Evolutionary conservation across 2,113 vertebrate species (phyloP), one percentile per base, ranked within the genome.

Genomic region (Climacteris rufus): DNA sequence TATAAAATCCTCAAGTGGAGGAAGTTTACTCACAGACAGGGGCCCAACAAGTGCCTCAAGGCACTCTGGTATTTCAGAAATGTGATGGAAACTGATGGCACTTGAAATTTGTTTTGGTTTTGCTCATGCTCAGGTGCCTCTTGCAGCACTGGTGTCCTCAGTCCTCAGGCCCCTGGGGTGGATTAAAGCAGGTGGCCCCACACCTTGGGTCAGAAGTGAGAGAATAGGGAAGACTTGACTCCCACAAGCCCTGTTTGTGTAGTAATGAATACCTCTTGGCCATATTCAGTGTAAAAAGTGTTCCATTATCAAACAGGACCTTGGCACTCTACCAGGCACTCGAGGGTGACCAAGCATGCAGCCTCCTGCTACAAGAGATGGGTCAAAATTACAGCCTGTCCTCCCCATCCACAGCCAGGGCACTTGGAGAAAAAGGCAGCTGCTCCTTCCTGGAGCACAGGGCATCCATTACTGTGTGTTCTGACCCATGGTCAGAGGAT

Each of bases 301-400:
- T 50, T 72, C 89, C n/a, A 74, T 68, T 87, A 91, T 87, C 60
- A 93, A 90, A 31, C 3, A 11, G 44, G 60, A 11, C 44, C 40
- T 70, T 3, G 0, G 6, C 49, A 92, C 24, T 84, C 75, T 42
- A 89, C 40, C 47, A 70, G 35, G 50, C 13, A 0, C 83, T 94
- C 72, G 53, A 83, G 60, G 74, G 82, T 92, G 85, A 90, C 83
- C 75, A 88, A 96, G 85, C 39, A 90, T 57, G 74, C 49, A 78
- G 16, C 9, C 39, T 83, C 69, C 52, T 87, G 8, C 81, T 94
- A 44, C 35, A 65, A 50, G 56, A 95, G 50, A 59, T 39, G 52
- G 21, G 40, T 59, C 50, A 92, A 42, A 89, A 89, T 90, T 89
- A 78, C 27, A 81, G 31, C 79, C 50, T 88, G 35, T 81, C 49